Conservation (phyloP, 2,797 vertebrate species). For the Lutjanus campechanus region DNA sequence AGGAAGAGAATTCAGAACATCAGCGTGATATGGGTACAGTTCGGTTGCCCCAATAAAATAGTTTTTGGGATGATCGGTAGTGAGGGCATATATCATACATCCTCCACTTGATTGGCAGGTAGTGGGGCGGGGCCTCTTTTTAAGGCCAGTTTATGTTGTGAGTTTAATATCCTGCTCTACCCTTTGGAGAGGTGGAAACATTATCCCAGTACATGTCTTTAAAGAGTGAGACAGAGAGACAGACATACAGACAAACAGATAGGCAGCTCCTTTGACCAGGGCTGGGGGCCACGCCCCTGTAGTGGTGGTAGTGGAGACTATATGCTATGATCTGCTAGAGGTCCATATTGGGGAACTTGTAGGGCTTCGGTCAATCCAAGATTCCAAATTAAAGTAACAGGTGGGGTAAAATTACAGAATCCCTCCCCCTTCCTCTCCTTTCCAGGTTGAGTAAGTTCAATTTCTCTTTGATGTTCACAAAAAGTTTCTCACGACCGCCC, state of each 20-base stretch:
- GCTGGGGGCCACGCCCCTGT: conserved; percentile 39
- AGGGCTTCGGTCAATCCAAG: conserved; percentile 70
- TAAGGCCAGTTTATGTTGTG: conserved; percentile 69
- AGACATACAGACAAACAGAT: conserved; percentile 69
- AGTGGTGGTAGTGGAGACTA: conserved; percentile 70
- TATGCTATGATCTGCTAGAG: conserved; percentile 78
- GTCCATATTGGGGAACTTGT: conserved; percentile 73
- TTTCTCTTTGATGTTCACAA: conserved; percentile 56
- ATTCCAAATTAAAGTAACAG: conserved; percentile 70
- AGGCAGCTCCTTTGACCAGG: conserved; percentile 67
- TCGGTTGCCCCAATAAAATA: conserved; percentile 73
- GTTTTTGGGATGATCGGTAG: conserved; percentile 64
- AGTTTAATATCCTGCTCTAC: conserved; percentile 61
- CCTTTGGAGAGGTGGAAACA: conserved; percentile 58
- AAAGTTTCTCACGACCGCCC: conserved; percentile 50
- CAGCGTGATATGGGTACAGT: conserved; percentile 75
- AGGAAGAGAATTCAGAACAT: conserved; percentile 78
- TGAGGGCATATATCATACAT: conserved; percentile 81
- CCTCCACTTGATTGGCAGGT: conserved; percentile 84
- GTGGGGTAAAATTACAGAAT: conserved; percentile 70
- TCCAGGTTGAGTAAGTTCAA: conserved; percentile 45
- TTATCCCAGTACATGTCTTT: conserved; percentile 66
- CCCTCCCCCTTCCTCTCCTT: conserved; percentile 60
- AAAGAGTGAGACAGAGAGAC: conserved; percentile 71
- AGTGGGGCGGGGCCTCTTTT: conserved; percentile 67